Conservation (phyloP, 2,113 vertebrate genomes). For the Cheirogaleus medius region DNA sequence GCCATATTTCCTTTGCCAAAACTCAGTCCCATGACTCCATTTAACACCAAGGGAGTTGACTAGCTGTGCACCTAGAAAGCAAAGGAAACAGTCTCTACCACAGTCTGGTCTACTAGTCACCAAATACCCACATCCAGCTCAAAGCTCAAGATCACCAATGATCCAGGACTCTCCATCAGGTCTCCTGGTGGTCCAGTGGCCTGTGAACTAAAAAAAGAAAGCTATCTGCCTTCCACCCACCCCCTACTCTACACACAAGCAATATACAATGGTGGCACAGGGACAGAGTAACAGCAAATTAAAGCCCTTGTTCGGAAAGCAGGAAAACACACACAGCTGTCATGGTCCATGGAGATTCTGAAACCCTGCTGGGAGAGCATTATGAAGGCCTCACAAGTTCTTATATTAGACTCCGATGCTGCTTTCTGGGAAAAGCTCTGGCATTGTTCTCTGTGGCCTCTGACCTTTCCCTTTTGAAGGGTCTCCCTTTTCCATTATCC, state of each 20-base stretch:
- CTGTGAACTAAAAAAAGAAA: background rate
- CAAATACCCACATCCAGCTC: background rate
- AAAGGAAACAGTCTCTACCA: background rate
- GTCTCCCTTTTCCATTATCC: background rate
- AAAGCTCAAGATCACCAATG: background rate
- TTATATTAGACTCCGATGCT: background rate
- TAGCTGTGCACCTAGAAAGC: background rate
- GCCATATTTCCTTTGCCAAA: background rate
- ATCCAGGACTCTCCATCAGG: background rate
- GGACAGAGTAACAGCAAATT: background rate
- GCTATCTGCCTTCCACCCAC: background rate
- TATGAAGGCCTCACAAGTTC: background rate
- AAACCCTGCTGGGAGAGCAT: background rate
- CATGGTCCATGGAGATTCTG: background rate
- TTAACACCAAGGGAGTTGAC: background rate
- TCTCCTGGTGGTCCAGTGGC: background rate
- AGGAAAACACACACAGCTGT: too few relatives aligned
- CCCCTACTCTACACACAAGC: background rate
- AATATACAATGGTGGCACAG: background rate
- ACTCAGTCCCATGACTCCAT: background rate
- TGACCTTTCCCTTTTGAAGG: background rate
- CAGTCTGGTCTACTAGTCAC: background rate
- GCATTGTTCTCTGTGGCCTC: background rate
- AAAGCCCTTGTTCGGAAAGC: background rate
- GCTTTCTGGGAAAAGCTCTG: background rate